These are phyloP conservation scores for Chrosomus eos DNA, from an alignment of 2,797 vertebrate species.

Conservation along the genomic window DNA sequence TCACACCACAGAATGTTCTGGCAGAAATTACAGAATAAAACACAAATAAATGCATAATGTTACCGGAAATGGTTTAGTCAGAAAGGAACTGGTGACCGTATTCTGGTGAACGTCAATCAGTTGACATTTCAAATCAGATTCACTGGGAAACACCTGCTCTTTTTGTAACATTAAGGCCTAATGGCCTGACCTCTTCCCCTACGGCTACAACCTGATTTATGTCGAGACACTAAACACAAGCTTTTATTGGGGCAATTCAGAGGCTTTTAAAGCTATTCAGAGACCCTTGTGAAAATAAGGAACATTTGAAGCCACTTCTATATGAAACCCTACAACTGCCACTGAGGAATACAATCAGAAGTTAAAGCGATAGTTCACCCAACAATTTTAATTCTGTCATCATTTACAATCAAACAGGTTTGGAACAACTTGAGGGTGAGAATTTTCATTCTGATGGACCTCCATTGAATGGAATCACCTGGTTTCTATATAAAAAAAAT, in stretches of 20 bases:
- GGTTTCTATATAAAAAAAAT: neutral
- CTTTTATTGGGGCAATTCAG: slow-evolving; percentile 6
- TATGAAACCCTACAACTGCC: neutral
- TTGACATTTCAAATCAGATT: neutral
- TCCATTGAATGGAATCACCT: neutral
- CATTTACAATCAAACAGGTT: neutral
- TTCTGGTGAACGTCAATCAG: neutral
- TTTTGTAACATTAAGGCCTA: neutral
- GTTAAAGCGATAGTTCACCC: neutral
- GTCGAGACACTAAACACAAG: neutral
- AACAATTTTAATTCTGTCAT: no score
- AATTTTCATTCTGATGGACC: neutral
- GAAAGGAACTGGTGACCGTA: neutral
- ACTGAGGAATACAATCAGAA: neutral
- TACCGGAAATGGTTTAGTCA: neutral
- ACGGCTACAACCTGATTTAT: neutral
- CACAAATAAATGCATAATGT: slow-evolving; percentile 17
- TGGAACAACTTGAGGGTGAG: no score
- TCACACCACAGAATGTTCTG: slow-evolving; percentile 22
- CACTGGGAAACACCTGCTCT: neutral
- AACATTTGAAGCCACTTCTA: neutral
- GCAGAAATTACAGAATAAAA: neutral
- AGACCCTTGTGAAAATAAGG: neutral
- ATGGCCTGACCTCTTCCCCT: slow-evolving; percentile 3
- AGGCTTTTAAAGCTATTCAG: neutral